Evolutionary conservation across 2,888 invertebrate species (phyloP).

Genomic region (Latrodectus hesperus): DNA sequence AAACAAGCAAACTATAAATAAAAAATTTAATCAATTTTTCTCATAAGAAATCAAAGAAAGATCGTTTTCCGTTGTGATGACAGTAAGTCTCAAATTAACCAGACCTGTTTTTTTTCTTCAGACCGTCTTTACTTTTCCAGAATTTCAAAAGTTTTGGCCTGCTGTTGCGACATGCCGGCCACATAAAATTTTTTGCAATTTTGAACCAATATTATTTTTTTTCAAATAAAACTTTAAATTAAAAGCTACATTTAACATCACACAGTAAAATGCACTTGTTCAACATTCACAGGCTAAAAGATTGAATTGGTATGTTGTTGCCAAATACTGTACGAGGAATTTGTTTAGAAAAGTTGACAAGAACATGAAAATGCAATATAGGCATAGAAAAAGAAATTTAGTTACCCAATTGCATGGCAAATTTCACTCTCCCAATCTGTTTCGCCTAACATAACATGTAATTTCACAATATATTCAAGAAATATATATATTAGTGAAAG

Average conservation of each 20-base stretch:
- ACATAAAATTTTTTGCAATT: constrained; percentile 65
- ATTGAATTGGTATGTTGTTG: constrained; percentile 28
- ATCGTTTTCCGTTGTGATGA: constrained; percentile 51
- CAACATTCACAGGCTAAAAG: constrained; percentile 11
- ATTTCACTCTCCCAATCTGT: neutral
- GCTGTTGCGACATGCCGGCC: constrained; percentile 69
- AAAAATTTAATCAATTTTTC: neutral
- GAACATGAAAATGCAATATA: too few species aligned
- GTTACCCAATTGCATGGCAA: neutral
- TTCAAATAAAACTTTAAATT: constrained; percentile 20
- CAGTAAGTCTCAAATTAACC: constrained; percentile 3
- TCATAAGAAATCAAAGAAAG: neutral
- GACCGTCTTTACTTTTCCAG: constrained; percentile 66
- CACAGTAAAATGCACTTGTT: constrained; percentile 59
- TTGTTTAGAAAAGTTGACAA: neutral
- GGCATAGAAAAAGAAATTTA: neutral
- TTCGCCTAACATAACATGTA: too few species aligned
- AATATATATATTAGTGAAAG: too few species aligned
- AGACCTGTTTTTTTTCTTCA: constrained; percentile 66
- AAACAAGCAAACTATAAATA: too few species aligned
- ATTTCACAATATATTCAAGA: too few species aligned
- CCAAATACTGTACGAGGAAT: constrained; percentile 13
- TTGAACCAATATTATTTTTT: constrained; percentile 28
- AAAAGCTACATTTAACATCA: constrained; percentile 43
- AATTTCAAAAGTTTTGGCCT: constrained; percentile 68